Base-by-base conservation (phyloP, 2,888 invertebrate species). In the Agrenia bidenticulata region DNA sequence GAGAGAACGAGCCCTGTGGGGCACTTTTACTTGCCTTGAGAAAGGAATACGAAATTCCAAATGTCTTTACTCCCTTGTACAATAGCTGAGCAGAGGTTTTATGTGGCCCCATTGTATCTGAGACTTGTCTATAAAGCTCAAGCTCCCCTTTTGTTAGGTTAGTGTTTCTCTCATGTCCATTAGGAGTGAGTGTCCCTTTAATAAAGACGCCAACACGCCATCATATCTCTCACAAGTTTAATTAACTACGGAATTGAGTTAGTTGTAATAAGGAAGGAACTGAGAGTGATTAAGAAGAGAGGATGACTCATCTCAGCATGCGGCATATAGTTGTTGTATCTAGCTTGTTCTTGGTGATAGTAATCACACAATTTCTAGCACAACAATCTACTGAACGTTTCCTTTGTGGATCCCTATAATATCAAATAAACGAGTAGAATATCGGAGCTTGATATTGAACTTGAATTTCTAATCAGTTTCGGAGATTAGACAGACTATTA, bases 1-100 rank as follows among this genome's bases (percentile, higher is more conserved):
- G 32, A 53, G 49, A 27, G 66, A 69, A 69, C 56, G 66, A 66
- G 69, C 69, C 69, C 66, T 64, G 45, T 69, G 69, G 66, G 69
- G 66, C 66, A 58, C 64, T 66, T 69, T 69, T 54, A 37, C 61
- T 45, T 62, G 45, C 61, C 63, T 63, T 66, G 69, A 66, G 61
- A 59, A 66, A 64, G 64, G 69, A 69, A 69, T 69, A 69, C 66
- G 55, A 69, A 69, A 66, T 64, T 13, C 21, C 4, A 13, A 15
- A 5, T 45, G 19, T 45, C 45, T 45, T 45, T 45, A 45, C 45
- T 9, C 9, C 19, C 15, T 45, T 19, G 9, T 19, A 5, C 15
- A 15, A 45, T 45, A 45, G n/a, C 45, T 15, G n/a, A 45, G 15
- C 15, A 45, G 45, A 45, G 45, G 45, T 45, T 45, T 17, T 19